Conservation (phyloP, 30 jellyfish, hydroid and myxozoan species). For the Aurelia coerulea region DNA sequence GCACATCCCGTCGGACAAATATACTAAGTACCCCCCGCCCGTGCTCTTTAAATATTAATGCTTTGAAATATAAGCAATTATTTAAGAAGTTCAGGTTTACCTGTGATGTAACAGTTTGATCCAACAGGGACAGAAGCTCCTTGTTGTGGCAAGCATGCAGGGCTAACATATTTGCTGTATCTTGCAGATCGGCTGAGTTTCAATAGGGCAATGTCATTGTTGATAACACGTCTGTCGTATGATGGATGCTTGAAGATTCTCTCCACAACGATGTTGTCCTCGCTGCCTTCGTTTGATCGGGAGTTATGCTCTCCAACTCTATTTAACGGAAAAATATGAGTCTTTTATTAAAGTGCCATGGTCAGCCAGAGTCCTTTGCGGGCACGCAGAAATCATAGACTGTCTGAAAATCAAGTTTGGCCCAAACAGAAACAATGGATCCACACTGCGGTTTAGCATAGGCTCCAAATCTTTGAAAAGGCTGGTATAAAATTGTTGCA, state of each 20-base stretch:
- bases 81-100: neutral
- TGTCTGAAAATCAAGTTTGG: too few relatives aligned
- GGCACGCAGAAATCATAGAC: too few relatives aligned
- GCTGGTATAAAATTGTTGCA: too few relatives aligned
- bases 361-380: too few relatives aligned
- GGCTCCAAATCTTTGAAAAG: too few relatives aligned
- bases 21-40: too few relatives aligned
- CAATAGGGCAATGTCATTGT: slow-evolving; percentile 70
- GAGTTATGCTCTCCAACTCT: slow-evolving; percentile 67
- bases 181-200: slow-evolving; percentile 6
- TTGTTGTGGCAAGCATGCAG: slow-evolving; percentile 24
- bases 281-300: slow-evolving; percentile 39
- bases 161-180: neutral
- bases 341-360: too few relatives aligned
- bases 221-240: slow-evolving; percentile 8
- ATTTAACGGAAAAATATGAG: neutral
- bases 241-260: slow-evolving; percentile 47
- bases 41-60: too few relatives aligned
- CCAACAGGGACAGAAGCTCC: neutral
- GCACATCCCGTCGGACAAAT: too few relatives aligned
- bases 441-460: too few relatives aligned
- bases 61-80: too few relatives aligned
- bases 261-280: slow-evolving; percentile 45
- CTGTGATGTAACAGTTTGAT: slow-evolving; percentile 19
- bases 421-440: too few relatives aligned